Evolutionary conservation across 2,888 invertebrate species (phyloP), one percentile per base, ranked within the genome.

Genomic region (Agonopterix heracliana): DNA sequence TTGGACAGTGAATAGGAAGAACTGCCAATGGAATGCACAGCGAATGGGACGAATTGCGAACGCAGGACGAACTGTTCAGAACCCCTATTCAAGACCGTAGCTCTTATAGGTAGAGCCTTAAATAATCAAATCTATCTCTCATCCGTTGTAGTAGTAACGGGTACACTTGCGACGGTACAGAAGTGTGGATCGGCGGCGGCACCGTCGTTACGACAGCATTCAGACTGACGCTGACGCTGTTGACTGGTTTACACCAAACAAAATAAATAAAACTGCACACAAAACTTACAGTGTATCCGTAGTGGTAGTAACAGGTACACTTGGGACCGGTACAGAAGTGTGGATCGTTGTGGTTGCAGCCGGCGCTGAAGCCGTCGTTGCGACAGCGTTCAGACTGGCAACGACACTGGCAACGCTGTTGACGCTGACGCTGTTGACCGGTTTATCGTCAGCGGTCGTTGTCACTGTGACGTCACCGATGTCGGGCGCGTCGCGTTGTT

Each of bases 401-500:
- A 12, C 48, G 17, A 48, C 55, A 40, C 48, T 54, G 3, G 60
- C 55, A 34, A 51, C 65, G 8, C 58, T 50, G 4, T 51, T 52
- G 36, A 56, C 59, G 45, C 26, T 54, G 7, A 51, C 46, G 43
- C 49, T 51, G 26, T 26, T 26, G 48, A 44, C 44, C 17, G 52
- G 46, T 34, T 43, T 43, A 3, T 45, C 40, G 48, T 53, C 11
- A 54, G 34, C 72, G n/a, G 67, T 51, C 2, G 69, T 61, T 0
- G 74, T 60, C 4, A 68, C 85, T 0, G 87, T 86, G 51, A 86
- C 84, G 73, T 86, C 87, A 45, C 85, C 86, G 47, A 86, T 69
- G 61, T 87, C 85, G 1, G 85, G 85, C 13, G 88, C 75, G 62
- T 87, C 85, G 1, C 85, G 85, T 13, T 88, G 75, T 56, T 89